Evolutionary conservation across 2,888 invertebrate species (phyloP).

Genomic region (Xanthia togata): DNA sequence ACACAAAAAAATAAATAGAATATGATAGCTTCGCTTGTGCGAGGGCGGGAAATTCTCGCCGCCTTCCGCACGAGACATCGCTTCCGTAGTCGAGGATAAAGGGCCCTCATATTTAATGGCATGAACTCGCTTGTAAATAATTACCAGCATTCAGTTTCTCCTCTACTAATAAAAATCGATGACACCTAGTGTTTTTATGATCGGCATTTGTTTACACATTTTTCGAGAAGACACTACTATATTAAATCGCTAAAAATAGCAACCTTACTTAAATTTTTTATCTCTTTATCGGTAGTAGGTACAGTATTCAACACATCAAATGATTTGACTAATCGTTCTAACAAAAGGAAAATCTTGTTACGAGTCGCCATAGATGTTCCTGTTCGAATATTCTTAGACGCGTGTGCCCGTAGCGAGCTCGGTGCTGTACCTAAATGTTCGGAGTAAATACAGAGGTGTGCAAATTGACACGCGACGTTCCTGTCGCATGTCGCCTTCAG

Average conservation of each 20-base stretch:
- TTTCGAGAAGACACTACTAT: not conserved
- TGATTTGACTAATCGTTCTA: not conserved
- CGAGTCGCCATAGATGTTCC: not conserved
- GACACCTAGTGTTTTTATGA: not conserved
- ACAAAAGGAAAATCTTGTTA: not conserved
- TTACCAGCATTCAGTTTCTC: not conserved
- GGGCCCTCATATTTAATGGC: slow-evolving; percentile 40
- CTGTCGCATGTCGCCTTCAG: slow-evolving; percentile 32
- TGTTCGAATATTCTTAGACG: not conserved
- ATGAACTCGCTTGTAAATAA: slow-evolving; percentile 24
- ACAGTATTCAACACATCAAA: not conserved
- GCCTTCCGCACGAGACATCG: slow-evolving; percentile 67
- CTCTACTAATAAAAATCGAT: not conserved
- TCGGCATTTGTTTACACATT: slow-evolving; percentile 10
- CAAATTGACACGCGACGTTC: slow-evolving; percentile 37
- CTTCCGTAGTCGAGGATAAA: slow-evolving; percentile 62
- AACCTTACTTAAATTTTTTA: not conserved
- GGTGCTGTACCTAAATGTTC: not conserved
- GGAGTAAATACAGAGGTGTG: slow-evolving; percentile 40
- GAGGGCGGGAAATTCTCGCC: slow-evolving; percentile 62
- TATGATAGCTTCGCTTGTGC: slow-evolving; percentile 24
- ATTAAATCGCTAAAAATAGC: not conserved
- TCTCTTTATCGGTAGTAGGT: not conserved
- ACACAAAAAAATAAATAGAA: slow-evolving; percentile 20
- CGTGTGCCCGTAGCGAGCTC: slow-evolving; percentile 5